Base-by-base conservation (phyloP, 2,113 vertebrate genomes). In the Mellivora capensis region DNA sequence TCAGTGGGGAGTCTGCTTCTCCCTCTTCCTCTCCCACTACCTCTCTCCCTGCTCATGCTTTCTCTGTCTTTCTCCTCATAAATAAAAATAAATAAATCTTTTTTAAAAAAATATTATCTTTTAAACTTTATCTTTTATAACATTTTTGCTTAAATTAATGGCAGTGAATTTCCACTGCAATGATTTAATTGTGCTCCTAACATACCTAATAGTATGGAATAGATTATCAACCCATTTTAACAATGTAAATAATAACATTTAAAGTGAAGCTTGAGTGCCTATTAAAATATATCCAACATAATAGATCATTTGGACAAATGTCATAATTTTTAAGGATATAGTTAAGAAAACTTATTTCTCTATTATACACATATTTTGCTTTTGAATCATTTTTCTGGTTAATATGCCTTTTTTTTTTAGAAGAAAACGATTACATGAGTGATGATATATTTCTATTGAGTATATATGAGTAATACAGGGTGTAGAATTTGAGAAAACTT, bases 381-480 rank as follows among this genome's bases (percentile, higher is more conserved):
- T 80, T 72, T 91, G 76, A 94, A 44, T 91, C n/a, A 93, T 76
- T 82, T 94, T 93, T 93, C 76, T 97, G 34, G 42, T 82, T 37
- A 47, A 83, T 89, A 47, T 18, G 11, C 14, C 21, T 90, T 59
- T 91, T 96, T 90, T 90, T 95, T 87, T 39, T 47, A 77, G 74
- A 57, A 86, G 97, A 97, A n/a, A 54, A 94, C 93, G 61, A 90
- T 88, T 87, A 94, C 37, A 61, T 97, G 81, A 95, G 54, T 90
- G 47, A 44, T 62, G 62, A 97, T 29, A 54, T 67, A 90, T 96
- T 95, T 95, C 87, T 93, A 49, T 23, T 69, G 34, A 88, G 62
- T 71, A 44, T 25, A 44, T 52, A 52, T 81, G 69, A 89, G 6
- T 95, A 76, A 93, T 27, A 87, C 52, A 62, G 47, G 77, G 20